A percentile compares a stretch with the other conserved stretches of the same genome.
Evolutionary conservation across 2,113 vertebrate genomes (phyloP).

Genomic region (Ancistrus triradiatus): DNA sequence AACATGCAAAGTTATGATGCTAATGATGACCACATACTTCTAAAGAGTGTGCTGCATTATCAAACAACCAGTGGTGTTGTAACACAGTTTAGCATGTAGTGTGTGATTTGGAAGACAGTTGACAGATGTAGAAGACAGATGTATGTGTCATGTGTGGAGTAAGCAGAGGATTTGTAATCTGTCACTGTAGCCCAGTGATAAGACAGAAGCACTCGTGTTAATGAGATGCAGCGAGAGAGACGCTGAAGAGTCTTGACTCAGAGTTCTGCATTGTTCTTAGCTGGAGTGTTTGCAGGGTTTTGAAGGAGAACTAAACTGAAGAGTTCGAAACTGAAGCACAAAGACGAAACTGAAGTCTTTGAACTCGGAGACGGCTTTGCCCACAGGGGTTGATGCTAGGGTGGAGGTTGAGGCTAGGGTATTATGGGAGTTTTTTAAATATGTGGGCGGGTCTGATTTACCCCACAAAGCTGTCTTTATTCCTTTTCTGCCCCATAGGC

Average conservation of each 20-base stretch:
- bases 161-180: too few species aligned
- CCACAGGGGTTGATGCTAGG: constrained; percentile 40
- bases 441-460: constrained; percentile 27
- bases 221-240: constrained; percentile 21
- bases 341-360: too few species aligned
- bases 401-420: constrained; percentile 38
- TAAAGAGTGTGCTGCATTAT: too few species aligned
- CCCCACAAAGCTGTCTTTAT: constrained; percentile 65
- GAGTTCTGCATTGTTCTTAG: constrained; percentile 24
- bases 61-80: too few species aligned
- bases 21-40: too few species aligned
- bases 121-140: too few species aligned
- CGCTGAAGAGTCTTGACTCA: constrained; percentile 22
- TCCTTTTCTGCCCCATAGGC: constrained; percentile 49
- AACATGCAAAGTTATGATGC: too few species aligned
- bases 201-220: not conserved
- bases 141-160: too few species aligned
- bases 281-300: too few species aligned
- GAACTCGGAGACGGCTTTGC: constrained; percentile 51
- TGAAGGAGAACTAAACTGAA: constrained; percentile 18
- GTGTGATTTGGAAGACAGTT: too few species aligned
- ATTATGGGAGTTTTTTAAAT: constrained; percentile 27
- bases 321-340: constrained; percentile 60
- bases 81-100: too few species aligned
- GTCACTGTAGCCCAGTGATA: not conserved